These are phyloP conservation scores for Stomatorhinus walkeri DNA, from an alignment of 2,797 vertebrate genomes.

Conservation along the genomic window DNA sequence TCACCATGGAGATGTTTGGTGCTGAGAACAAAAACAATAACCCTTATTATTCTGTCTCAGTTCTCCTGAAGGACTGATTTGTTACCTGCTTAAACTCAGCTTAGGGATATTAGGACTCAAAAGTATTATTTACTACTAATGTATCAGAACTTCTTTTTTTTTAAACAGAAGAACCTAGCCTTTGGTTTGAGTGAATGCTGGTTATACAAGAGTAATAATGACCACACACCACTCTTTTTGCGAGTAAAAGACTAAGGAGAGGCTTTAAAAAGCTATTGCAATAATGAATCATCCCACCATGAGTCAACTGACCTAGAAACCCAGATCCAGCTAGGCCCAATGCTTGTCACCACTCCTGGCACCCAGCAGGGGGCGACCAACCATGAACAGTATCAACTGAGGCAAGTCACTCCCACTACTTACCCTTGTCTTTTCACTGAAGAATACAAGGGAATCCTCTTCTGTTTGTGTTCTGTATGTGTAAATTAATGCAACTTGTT, in stretches of 20 bases:
- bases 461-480: neutral
- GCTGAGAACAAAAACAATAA: neutral
- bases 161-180: neutral
- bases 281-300: constrained; percentile 3
- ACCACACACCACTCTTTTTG: neutral
- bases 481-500: neutral
- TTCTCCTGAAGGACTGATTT: neutral
- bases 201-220: neutral
- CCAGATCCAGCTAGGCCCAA: neutral
- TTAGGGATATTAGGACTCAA: neutral
- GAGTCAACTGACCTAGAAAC: constrained; percentile 20
- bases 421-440: neutral
- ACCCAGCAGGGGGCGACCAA: neutral
- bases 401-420: neutral
- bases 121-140: neutral
- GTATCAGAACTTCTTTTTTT: neutral
- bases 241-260: neutral
- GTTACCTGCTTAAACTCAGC: neutral
- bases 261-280: neutral
- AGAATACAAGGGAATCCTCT: neutral
- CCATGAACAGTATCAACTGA: neutral
- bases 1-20: neutral
- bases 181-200: neutral
- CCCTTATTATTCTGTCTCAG: neutral
- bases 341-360: neutral